Base-by-base conservation (phyloP, 1,140 invertebrate genomes). In the Nylanderia fulva region DNA sequence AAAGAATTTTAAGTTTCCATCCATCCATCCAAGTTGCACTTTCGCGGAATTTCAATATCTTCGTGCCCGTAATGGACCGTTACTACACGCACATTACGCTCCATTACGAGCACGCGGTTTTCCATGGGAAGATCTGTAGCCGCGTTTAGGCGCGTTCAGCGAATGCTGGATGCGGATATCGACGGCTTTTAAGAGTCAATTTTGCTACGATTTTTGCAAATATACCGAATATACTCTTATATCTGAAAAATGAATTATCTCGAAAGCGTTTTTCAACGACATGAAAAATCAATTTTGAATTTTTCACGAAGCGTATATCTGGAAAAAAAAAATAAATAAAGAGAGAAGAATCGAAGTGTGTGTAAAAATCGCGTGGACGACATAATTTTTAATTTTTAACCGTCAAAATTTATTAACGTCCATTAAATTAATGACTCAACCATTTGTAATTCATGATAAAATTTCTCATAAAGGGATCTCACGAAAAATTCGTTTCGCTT, bases 1-100 rank as follows among this genome's bases (percentile, higher is more conserved):
- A 36, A 84, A 76, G 80, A 84, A 84, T 84, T 84, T 84, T 84
- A 74, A 84, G 80, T 84, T 84, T 84, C 71, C 77, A 82, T 82
- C 39, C 77, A 82, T 82, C 39, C 52, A 39, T 24, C 66, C 36
- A 82, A 82, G 52, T 82, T 82, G 77, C 77, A 82, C 77, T 58
- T 69, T 39, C 24, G 66, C 27, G 66, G 77, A 82, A 82, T 82
- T 82, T 82, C 77, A 82, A 82, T 82, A 82, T 82, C 52, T 72
- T 58, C 52, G n/a, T n/a, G 52, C n/a, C 66, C 77, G 66, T 82
- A 82, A 82, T 82, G 77, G 77, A 82, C 77, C 77, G 66, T 82
- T 82, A 45, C 66, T 42, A 39, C 39, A 82, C 77, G 77, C 77
- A 48, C 13, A 82, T 82, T 82, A 72, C 66, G 77, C 52, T 58